phyloP scores from a whole-genome alignment of 2,113 vertebrate genomes.

The Strix aluco region DNA sequence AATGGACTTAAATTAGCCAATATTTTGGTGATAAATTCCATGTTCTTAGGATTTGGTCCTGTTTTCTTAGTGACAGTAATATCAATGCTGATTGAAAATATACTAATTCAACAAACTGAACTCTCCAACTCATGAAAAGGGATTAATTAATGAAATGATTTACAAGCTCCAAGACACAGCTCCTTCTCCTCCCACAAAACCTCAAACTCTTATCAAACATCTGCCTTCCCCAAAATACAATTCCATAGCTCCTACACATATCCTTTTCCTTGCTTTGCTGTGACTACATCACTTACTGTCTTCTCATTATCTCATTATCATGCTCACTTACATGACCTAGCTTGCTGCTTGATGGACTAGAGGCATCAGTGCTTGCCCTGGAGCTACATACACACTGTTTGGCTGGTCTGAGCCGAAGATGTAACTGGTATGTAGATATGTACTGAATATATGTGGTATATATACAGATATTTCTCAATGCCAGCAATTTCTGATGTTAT shows the following conservation, averaged over 20 bases:
- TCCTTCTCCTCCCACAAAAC: neutral
- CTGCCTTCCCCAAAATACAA: neutral
- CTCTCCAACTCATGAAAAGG: neutral
- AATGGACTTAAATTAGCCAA: neutral
- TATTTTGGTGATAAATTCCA: neutral
- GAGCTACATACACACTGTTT: neutral
- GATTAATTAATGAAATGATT: neutral
- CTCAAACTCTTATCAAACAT: neutral
- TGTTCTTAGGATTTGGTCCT: neutral
- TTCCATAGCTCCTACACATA: neutral
- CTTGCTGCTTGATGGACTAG: neutral
- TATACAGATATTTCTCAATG: neutral
- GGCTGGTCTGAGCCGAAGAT: neutral
- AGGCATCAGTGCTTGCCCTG: neutral
- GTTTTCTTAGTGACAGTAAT: neutral
- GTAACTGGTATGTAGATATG: neutral
- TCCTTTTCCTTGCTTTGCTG: neutral
- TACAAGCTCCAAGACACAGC: neutral
- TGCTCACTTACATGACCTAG: neutral
- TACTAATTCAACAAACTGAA: neutral
- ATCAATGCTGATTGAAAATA: neutral
- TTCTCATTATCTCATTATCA: neutral
- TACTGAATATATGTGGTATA: neutral
- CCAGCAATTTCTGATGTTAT: neutral
- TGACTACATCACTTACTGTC: neutral